A percentile compares a stretch with the other conserved stretches of the same genome.
Conservation (phyloP, 2,113 vertebrate genomes). For the Vidua chalybeata region DNA sequence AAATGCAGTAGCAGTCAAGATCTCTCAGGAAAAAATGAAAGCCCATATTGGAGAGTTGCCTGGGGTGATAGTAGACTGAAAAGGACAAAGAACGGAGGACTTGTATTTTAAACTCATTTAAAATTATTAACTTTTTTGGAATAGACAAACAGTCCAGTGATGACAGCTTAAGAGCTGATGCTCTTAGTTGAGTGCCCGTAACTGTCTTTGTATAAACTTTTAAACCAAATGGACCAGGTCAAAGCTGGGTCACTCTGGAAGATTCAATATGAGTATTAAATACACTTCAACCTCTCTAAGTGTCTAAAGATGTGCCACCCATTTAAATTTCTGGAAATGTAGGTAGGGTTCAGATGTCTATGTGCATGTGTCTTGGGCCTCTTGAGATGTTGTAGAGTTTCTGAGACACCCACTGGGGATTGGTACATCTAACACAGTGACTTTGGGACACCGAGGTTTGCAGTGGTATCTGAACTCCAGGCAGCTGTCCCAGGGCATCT, state of each 20-base stretch:
- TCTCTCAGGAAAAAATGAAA: not conserved
- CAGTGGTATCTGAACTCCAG: not conserved
- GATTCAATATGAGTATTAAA: not conserved
- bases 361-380: not conserved
- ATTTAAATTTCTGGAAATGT: not conserved
- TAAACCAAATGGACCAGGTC: not conserved
- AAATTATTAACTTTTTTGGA: not conserved
- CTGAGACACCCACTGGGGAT: not conserved
- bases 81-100: not conserved
- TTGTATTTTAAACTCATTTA: not conserved
- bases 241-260: not conserved
- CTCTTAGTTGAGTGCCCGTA: not conserved
- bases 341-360: not conserved
- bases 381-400: not conserved
- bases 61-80: not conserved
- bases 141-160: not conserved
- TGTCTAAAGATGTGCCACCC: not conserved
- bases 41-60: accelerated
- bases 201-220: not conserved
- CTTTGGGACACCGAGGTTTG: not conserved
- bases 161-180: not conserved
- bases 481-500: not conserved
- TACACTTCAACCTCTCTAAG: not conserved
- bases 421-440: not conserved
- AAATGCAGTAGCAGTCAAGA: not conserved